Percentiles rank a stretch among this genome's conserved stretches.
These are phyloP conservation scores for Stichopus horrens DNA, from an alignment of 53 echinoderm and acorn worm species.

Conservation along the genomic window DNA sequence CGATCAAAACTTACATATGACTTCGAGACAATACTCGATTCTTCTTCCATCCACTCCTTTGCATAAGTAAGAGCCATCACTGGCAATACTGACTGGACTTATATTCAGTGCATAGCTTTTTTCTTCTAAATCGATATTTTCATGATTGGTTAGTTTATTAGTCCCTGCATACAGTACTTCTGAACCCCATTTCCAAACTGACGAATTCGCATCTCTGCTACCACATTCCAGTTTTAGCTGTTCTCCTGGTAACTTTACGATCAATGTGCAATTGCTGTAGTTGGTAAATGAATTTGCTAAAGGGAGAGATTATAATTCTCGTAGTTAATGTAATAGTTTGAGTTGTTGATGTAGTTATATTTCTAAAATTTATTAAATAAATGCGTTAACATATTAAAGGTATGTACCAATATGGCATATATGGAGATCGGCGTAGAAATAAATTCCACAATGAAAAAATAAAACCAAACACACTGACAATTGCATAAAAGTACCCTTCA, in stretches of 20 bases:
- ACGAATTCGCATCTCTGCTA: neutral
- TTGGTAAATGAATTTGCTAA: too few relatives aligned
- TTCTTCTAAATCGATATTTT: neutral
- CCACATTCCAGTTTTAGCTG: neutral
- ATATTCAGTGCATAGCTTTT: neutral
- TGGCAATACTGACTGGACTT: neutral
- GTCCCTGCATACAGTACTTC: neutral
- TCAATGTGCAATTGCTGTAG: neutral
- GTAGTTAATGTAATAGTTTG: too few relatives aligned
- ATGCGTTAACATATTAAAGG: too few relatives aligned
- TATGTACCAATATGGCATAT: too few relatives aligned
- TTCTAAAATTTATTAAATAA: too few relatives aligned
- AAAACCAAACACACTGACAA: too few relatives aligned
- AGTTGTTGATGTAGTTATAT: too few relatives aligned
- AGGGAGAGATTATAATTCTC: too few relatives aligned
- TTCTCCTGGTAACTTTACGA: neutral
- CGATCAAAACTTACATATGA: neutral
- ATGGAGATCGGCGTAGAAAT: too few relatives aligned
- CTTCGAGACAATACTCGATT: conserved; percentile 6
- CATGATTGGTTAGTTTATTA: neutral
- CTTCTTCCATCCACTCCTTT: neutral
- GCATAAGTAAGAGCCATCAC: neutral
- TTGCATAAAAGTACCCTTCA: too few relatives aligned
- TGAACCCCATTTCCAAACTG: neutral
- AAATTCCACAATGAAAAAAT: too few relatives aligned